A percentile compares a stretch with the other conserved stretches of the same genome.
Conservation (phyloP, 1,140 invertebrate genomes). For the Lanistes nyassanus region DNA sequence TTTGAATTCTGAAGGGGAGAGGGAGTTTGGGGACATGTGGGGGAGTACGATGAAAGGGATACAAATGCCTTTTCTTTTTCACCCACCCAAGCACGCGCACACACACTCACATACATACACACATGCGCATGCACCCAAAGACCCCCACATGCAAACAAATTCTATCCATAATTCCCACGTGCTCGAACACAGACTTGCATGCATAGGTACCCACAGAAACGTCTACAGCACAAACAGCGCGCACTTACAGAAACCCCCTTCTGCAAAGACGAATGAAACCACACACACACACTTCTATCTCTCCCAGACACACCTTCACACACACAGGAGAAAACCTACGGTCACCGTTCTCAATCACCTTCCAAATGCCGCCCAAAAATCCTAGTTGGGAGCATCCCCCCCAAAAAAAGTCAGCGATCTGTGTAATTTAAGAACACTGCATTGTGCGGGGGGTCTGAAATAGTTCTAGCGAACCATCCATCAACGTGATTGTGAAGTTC, state of each 20-base stretch:
- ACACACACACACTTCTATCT: background rate
- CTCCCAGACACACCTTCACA: background rate
- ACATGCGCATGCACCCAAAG: background rate
- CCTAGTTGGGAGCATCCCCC: too few species aligned
- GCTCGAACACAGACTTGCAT: background rate
- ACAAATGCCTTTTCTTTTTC: background rate
- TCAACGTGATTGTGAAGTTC: too few species aligned
- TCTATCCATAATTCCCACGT: background rate
- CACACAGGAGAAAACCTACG: too few species aligned
- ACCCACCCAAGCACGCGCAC: conserved; percentile 2
- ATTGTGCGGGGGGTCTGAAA: too few species aligned
- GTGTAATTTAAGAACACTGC: too few species aligned
- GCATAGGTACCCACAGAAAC: conserved; percentile 2
- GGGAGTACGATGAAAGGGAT: background rate
- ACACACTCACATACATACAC: conserved; percentile 1
- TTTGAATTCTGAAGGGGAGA: too few species aligned
- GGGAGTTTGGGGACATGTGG: background rate
- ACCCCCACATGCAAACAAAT: background rate
- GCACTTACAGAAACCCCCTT: conserved; percentile 1
- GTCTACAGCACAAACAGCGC: background rate
- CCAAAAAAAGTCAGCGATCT: too few species aligned
- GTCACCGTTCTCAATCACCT: too few species aligned
- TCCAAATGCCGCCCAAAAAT: too few species aligned
- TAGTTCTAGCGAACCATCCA: too few species aligned
- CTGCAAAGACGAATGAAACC: background rate